Evolutionary conservation across 2,888 invertebrate genomes (phyloP).

Genomic region (Watsonalla binaria): DNA sequence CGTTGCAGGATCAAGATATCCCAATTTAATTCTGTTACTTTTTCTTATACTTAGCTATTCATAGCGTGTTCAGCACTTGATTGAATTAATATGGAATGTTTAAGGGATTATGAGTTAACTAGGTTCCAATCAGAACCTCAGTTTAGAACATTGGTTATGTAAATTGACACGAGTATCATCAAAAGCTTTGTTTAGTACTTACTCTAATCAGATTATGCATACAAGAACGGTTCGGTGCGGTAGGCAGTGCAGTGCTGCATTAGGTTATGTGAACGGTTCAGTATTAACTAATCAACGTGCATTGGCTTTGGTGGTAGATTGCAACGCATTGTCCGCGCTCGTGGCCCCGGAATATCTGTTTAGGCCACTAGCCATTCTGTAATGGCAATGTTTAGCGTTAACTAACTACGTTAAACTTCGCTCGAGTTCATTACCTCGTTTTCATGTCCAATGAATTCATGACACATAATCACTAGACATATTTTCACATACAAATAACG

Average conservation of each 20-base stretch:
- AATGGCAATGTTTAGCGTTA: conserved; percentile 66
- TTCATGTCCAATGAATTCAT: conserved; percentile 31
- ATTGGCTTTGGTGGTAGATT: conserved; percentile 72
- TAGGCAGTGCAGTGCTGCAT: conserved; percentile 51
- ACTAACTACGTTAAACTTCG: conserved; percentile 57
- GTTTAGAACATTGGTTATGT: conserved; percentile 40
- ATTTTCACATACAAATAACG: neutral
- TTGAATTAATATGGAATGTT: conserved; percentile 29
- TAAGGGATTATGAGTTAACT: conserved; percentile 37
- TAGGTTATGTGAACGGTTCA: conserved; percentile 67
- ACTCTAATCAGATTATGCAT: conserved; percentile 77
- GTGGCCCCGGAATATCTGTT: conserved; percentile 76
- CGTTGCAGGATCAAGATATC: neutral
- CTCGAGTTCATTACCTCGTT: conserved; percentile 45
- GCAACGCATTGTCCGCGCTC: conserved; percentile 72
- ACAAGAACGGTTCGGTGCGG: conserved; percentile 70
- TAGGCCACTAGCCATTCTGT: conserved; percentile 73
- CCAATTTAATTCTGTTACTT: conserved; percentile 6
- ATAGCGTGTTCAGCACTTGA: conserved; percentile 6
- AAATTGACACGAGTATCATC: conserved; percentile 55
- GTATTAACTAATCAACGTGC: conserved; percentile 76
- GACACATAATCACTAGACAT: conserved; percentile 5
- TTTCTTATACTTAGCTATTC: neutral
- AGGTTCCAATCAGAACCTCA: conserved; percentile 38
- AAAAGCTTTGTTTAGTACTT: conserved; percentile 73